Base-by-base conservation (phyloP, 1,140 invertebrate genomes). In the Bombus turneri region DNA sequence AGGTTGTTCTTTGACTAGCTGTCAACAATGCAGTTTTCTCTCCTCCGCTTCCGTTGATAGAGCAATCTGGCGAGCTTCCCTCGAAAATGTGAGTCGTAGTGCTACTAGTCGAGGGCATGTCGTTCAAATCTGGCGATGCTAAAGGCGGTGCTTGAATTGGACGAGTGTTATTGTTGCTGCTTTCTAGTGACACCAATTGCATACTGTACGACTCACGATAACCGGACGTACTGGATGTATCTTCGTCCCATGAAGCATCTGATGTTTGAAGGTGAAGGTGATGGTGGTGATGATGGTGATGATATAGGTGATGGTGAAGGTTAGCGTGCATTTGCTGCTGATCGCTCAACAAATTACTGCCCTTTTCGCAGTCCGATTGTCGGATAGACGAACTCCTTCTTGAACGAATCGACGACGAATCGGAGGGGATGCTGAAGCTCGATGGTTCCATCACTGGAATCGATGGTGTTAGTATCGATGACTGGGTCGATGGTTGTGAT, bases 141-240 rank as follows among this genome's bases (percentile, higher is more conserved):
- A 96, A 91, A 25, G 97, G 96, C 73, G 96, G 97, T 82, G 96
- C 96, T 79, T 94, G 93, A 66, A 94, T 93, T 73, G 91, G 95
- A 91, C 96, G 96, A 39, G 82, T 74, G 57, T 89, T 93, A 71
- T 89, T 93, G 37, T 93, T 93, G 41, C 93, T 90, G 80, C 94
- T 94, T 37, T 96, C 94, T 8, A 96, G 79, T 0, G 95, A 95
- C 47, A 95, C 93, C 47, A 95, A 83, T 86, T 96, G 96, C 92
- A 96, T 96, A 37, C 96, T 96, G 94, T 96, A 96, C 37, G 95
- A 96, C 88, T 96, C 96, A 34, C 97, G 96, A 93, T 98, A 98
- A 68, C 97, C 97, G 1, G 97, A 98, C 5, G 97, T 98, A 76
- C 97, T 98, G 0, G 97, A 98, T 0, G 97, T 95, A 85, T 98